Base-by-base conservation (phyloP, 2,888 invertebrate genomes). In the Erannis defoliaria region DNA sequence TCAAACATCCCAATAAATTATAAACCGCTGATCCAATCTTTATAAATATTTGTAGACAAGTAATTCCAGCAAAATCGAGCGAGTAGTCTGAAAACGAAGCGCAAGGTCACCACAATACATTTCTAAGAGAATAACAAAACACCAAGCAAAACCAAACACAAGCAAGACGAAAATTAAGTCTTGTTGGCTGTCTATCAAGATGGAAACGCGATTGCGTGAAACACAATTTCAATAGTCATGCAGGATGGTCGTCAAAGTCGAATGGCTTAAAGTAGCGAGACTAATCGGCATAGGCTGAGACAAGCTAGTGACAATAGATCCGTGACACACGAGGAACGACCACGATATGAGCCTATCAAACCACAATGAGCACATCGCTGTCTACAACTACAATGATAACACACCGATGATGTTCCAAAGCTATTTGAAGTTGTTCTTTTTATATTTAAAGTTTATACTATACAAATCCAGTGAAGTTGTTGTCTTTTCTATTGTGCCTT, bases 221-320 rank as follows among this genome's bases (percentile, higher is more conserved):
- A 9, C 40, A 5, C 19, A 26, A 37, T 33, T 38, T 6, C 16
- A 40, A 38, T 16, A 38, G 51, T 50, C 26, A 26, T 26, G 2
- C 0, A 2, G 6, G 26, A 26, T 26, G 26, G 26, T 26, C 26
- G 26, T 26, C 26, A 9, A 35, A 33, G 31, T 48, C 40, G 5
- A 19, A 53, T 6, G 46, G 14, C 6, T 8, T 46, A 1, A 45
- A 61, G 43, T 55, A 50, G 55, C 45, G 55, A 18, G 43, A 50
- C 54, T 29, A 54, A 60, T 60, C 43, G 35, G 29, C 5, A 18
- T 42, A 42, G n/a, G 38, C 43, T 43, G 50, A 37, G 48, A 54
- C 42, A 55, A 18, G 26, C 40, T 26, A 35, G 14, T 55, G 23
- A 60, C 60, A 50, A 55, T 50, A 45, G 55, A 35, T 16, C 8